Conservation (phyloP, 1,140 invertebrate species). For the Lasaia peninsularis region DNA sequence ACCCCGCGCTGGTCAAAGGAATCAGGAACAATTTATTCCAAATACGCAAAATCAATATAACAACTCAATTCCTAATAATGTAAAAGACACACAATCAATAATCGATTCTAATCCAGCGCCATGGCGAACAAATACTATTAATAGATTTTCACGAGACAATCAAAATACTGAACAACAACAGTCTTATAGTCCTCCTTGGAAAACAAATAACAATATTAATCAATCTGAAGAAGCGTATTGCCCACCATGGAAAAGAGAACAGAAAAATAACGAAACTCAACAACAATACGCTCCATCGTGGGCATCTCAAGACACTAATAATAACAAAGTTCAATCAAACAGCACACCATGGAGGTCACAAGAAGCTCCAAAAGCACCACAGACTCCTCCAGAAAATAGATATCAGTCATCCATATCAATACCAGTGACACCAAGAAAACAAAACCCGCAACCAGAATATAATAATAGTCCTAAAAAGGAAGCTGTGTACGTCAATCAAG, state of each 20-base stretch:
- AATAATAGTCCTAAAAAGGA: slow-evolving; percentile 55
- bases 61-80: slow-evolving; percentile 40
- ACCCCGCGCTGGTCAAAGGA: slow-evolving; percentile 50
- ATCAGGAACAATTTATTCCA: slow-evolving; percentile 35
- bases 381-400: slow-evolving; percentile 49
- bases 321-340: slow-evolving; percentile 45
- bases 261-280: slow-evolving; percentile 32
- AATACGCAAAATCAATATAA: slow-evolving; percentile 41
- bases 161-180: slow-evolving; percentile 46
- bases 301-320: slow-evolving; percentile 50
- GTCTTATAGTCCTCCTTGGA: slow-evolving; percentile 52
- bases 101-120: slow-evolving; percentile 40
- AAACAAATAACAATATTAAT: slow-evolving; percentile 54
- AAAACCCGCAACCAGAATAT: slow-evolving; percentile 48
- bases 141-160: slow-evolving; percentile 48
- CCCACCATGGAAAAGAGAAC: slow-evolving; percentile 52
- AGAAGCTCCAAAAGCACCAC: slow-evolving; percentile 34
- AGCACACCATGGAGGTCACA: slow-evolving; percentile 45
- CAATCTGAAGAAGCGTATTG: slow-evolving; percentile 37
- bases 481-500: slow-evolving; percentile 59
- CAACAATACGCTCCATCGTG: slow-evolving; percentile 53
- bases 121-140: slow-evolving; percentile 65
- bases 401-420: slow-evolving; percentile 74
- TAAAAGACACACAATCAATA: slow-evolving; percentile 28
- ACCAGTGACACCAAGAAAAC: slow-evolving; percentile 64